Evolutionary conservation across 1,140 invertebrate genomes (phyloP).

Genomic region (Whitmania pigra): DNA sequence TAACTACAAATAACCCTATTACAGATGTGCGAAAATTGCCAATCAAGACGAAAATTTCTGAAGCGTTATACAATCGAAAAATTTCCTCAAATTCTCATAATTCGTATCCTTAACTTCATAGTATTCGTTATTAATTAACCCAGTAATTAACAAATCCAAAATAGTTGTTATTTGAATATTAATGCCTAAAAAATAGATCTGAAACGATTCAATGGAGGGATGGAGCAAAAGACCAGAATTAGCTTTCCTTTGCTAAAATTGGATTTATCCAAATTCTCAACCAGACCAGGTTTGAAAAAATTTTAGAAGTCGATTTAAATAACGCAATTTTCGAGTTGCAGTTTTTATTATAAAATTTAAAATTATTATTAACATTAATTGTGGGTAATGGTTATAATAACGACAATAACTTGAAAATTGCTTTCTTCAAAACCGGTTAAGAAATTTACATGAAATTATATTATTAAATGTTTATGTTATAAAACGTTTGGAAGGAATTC

Average conservation of each 20-base stretch:
- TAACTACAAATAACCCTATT: not conserved
- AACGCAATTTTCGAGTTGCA: no score
- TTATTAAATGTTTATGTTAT: no score
- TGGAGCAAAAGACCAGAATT: not conserved
- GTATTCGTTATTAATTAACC: not conserved
- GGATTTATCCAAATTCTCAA: not conserved
- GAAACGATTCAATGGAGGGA: not conserved
- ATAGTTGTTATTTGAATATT: constrained; percentile 1
- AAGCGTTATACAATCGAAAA: not conserved
- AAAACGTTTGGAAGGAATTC: not conserved
- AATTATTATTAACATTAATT: no score
- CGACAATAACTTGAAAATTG: no score
- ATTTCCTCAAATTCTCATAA: constrained; percentile 2
- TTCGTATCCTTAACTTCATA: not conserved
- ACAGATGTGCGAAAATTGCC: constrained; percentile 6
- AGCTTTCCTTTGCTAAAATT: constrained; percentile 2
- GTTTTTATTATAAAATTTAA: no score
- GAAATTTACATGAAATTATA: no score
- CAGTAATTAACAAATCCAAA: not conserved
- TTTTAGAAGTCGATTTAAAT: no score
- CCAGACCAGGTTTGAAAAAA: not conserved
- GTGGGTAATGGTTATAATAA: no score
- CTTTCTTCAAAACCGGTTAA: no score
- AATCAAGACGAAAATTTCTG: not conserved
- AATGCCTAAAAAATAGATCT: not conserved